Base-by-base conservation (phyloP, 2,888 invertebrate species). In the Syritta pipiens region DNA sequence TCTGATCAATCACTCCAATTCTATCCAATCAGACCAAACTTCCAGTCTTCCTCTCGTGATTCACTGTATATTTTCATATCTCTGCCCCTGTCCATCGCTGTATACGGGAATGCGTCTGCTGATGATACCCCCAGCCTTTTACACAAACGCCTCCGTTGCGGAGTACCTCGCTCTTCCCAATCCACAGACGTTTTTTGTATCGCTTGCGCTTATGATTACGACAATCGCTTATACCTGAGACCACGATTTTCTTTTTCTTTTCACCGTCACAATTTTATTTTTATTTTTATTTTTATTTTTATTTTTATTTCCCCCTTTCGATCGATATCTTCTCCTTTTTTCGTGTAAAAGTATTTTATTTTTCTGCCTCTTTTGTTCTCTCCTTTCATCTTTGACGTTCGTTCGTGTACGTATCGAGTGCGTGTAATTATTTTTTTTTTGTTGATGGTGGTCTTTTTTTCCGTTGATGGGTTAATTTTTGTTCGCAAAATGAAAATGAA, bases 401-500 rank as follows among this genome's bases (percentile, higher is more conserved):
- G 22, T 37, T 26, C 19, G 30, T 4, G 37, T 14, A 17, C 7
- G 14, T 17, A 9, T 3, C 14, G n/a, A 30, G 3, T 37, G 1
- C 6, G 46, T 28, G 22, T 59, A n/a, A 20, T 46, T 24, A 12
- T 37, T 42, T 30, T 6, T 9, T 32, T 53, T 37, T 37, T 17
- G 7, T 26, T 30, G n/a, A n/a, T n/a, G n/a, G n/a, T 51, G 7
- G 5, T 32, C 14, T 49, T 28, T 10, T 55, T 55, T 28, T 35
- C 32, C 17, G 37, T 30, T 37, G 12, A 7, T 40, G 49, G 49
- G 17, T 68, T 49, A 49, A 53, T 51, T 53, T 71, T 60, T 28
- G n/a, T n/a, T n/a, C n/a, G 53, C 53, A 30, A 9, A 53, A 46
- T 30, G 69, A 71, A 71, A 71, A 53, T 26, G 69, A 71, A 71